Percentiles rank a stretch among this genome's conserved stretches.
These are phyloP conservation scores for Lycocerus yunnanus DNA, from an alignment of 2,888 invertebrate genomes.

Conservation along the genomic window DNA sequence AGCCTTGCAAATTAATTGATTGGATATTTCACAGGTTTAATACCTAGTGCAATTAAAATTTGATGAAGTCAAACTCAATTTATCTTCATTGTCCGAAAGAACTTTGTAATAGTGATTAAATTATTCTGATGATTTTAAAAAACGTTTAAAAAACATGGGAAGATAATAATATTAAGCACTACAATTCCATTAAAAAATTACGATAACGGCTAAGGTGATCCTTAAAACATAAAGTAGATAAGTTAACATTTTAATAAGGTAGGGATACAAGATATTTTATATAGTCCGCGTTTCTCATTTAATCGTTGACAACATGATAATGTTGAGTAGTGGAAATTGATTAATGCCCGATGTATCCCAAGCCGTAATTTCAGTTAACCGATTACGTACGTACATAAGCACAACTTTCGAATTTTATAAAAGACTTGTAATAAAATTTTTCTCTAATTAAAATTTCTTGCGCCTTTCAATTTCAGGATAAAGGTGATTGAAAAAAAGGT, in stretches of 20 bases:
- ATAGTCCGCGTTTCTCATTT: neutral
- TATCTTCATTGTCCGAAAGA: neutral
- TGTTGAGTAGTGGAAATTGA: neutral
- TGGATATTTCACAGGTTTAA: neutral
- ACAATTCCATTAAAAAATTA: neutral
- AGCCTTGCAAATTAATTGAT: slow-evolving; percentile 20
- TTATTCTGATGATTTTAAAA: neutral
- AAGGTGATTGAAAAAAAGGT: neutral
- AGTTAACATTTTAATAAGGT: neutral
- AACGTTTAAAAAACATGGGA: neutral
- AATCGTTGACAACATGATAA: neutral
- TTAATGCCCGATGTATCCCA: neutral
- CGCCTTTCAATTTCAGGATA: neutral
- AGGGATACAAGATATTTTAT: neutral
- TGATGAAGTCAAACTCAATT: neutral
- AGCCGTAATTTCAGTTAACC: neutral
- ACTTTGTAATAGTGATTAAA: neutral
- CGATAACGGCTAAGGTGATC: neutral
- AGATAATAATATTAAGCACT: neutral
- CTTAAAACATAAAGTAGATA: neutral
- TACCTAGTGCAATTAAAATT: neutral
- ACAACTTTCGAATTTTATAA: neutral
- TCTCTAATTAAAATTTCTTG: neutral
- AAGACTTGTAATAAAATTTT: neutral
- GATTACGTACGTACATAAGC: neutral